Base-by-base conservation (phyloP, 2,797 vertebrate genomes). In the Bradypodion pumilum region DNA sequence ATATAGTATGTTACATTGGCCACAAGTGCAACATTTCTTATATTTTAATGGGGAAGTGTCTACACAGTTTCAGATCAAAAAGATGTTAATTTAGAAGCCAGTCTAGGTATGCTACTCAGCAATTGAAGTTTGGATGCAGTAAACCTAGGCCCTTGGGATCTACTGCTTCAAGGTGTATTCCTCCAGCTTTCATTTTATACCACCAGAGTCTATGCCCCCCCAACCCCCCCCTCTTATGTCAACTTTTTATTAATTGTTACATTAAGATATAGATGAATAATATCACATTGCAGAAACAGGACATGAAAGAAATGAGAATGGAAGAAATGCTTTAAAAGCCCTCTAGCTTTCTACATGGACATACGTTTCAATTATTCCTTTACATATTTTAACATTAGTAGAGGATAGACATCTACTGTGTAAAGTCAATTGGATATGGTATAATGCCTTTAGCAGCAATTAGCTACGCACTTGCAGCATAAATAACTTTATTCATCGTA, bases 21-120 rank as follows among this genome's bases (percentile, higher is more conserved):
- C 49, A 46, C 59, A 68, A 40, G 49, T 27, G 42, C 60, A 65
- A 32, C 25, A 9, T 8, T 15, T 42, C 46, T 40, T 37, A 37
- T 65, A 32, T 75, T 85, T 78, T 78, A 32, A 70, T 1, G 62
- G n/a, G 85, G 79, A 87, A 62, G 32, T 37, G 62, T 37, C 69
- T 75, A 66, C 82, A 60, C 29, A 7, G 37, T 52, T 52, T 72
- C 74, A 86, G 85, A 83, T 9, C 16, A 62, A n/a, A n/a, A n/a
- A n/a, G n/a, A 49, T 49, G 46, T 49, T 12, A 83, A 73, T 6
- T 85, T 77, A 40, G 21, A 85, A 46, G 80, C 25, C 19, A 86
- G 81, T 3, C 59, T 9, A 0, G 3, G 59, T n/a, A 12, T 16
- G 52, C 73, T 56, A 0, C 80, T 49, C 65, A 83, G 82, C 44